Evolutionary conservation across 64 coral and sea anemone genomes (phyloP).

Genomic region (Montipora efflorescens): DNA sequence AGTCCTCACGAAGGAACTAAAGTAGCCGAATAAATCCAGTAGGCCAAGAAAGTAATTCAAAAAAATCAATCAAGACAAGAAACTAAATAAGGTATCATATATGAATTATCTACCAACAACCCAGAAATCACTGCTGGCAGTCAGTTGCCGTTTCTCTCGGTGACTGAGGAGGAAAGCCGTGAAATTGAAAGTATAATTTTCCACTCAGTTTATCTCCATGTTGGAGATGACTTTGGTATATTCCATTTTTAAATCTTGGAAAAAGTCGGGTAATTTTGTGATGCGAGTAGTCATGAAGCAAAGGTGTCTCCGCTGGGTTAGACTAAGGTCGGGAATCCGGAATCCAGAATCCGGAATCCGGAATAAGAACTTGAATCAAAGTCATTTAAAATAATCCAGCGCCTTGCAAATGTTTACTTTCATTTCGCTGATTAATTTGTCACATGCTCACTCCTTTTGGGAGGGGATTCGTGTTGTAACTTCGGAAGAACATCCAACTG

Average conservation of each 20-base stretch:
- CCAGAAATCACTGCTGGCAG: background rate
- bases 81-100: constrained; percentile 10
- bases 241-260: constrained; percentile 6
- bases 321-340: too few relatives aligned
- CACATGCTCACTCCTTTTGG: too few relatives aligned
- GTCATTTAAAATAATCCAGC: too few relatives aligned
- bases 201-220: background rate
- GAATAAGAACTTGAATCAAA: too few relatives aligned
- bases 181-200: too few relatives aligned
- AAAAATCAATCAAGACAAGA: background rate
- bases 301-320: background rate
- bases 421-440: too few relatives aligned
- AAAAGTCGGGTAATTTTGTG: background rate
- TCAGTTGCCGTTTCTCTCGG: background rate
- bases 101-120: background rate
- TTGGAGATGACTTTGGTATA: background rate
- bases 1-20: constrained; percentile 4
- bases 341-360: too few relatives aligned
- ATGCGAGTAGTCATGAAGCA: constrained; percentile 8
- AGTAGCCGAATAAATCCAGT: background rate
- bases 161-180: background rate
- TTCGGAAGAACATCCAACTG: too few relatives aligned
- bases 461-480: too few relatives aligned
- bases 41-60: background rate
- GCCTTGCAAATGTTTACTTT: too few relatives aligned